A percentile compares a stretch with the other conserved stretches of the same genome.
Evolutionary conservation across 2,888 invertebrate genomes (phyloP).

Genomic region (Limnephilus lunatus): DNA sequence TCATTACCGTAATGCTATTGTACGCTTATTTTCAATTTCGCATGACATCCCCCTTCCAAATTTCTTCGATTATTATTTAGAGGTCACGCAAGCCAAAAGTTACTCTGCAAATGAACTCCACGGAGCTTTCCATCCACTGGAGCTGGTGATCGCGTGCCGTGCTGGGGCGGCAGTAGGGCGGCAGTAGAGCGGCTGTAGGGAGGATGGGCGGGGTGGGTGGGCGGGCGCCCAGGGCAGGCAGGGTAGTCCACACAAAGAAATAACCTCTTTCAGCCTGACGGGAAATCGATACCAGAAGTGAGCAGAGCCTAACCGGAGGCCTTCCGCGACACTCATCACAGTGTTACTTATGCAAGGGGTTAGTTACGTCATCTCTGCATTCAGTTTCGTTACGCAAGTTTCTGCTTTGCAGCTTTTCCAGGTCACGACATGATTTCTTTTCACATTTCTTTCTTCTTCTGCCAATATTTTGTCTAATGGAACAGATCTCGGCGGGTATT

Average conservation of each 20-base stretch:
- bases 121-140: background rate
- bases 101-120: background rate
- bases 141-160: background rate
- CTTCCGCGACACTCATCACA: slow-evolving; percentile 16
- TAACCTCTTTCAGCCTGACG: slow-evolving; percentile 47
- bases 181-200: background rate
- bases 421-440: background rate
- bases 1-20: background rate
- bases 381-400: background rate
- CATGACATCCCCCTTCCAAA: background rate
- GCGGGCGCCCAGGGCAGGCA: background rate
- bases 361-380: background rate
- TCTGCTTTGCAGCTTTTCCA: background rate
- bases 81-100: background rate
- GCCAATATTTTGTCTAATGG: too few species aligned
- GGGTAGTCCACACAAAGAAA: slow-evolving; percentile 34
- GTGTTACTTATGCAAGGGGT: background rate
- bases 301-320: slow-evolving; percentile 14
- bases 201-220: background rate
- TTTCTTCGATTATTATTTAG: background rate
- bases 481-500: background rate
- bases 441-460: background rate
- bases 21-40: background rate
- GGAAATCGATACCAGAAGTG: slow-evolving; percentile 52
- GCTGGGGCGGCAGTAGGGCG: background rate